phyloP scores from a whole-genome alignment of 2,797 vertebrate species.

The Pangasius mekongensis region DNA sequence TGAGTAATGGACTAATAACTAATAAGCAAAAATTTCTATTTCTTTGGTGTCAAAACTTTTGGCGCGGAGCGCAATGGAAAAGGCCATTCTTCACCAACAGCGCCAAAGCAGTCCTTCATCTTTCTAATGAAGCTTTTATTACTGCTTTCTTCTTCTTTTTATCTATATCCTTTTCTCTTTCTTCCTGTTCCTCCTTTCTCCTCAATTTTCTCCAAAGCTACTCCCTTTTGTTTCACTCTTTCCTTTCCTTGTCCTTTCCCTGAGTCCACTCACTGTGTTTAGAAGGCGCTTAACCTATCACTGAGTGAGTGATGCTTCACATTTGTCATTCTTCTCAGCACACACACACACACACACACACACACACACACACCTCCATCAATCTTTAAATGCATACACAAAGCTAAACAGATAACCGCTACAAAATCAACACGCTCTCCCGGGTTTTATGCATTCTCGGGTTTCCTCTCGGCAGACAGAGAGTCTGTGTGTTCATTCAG shows the following conservation, averaged over 20 bases:
- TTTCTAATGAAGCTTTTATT: constrained; percentile 25
- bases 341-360: constrained; percentile 29
- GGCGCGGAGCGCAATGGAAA: neutral
- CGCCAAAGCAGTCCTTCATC: constrained; percentile 63
- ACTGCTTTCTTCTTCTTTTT: neutral
- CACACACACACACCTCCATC: constrained; percentile 30
- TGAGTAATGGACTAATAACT: neutral
- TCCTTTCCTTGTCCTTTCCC: constrained; percentile 23
- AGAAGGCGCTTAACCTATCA: constrained; percentile 53
- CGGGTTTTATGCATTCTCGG: constrained; percentile 64
- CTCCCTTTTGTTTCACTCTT: constrained; percentile 36
- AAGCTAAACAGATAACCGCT: constrained; percentile 57
- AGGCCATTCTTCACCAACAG: neutral
- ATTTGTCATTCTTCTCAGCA: constrained; percentile 49
- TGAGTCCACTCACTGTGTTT: constrained; percentile 47
- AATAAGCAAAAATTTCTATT: neutral
- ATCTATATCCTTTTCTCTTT: neutral
- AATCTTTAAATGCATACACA: constrained; percentile 35
- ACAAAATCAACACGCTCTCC: constrained; percentile 74
- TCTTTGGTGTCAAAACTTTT: neutral
- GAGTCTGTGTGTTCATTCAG: constrained; percentile 55
- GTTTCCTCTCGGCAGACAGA: constrained; percentile 62
- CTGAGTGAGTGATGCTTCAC: constrained; percentile 50
- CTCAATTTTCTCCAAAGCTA: neutral
- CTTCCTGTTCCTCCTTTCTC: neutral